These are phyloP conservation scores for Chelonoidis abingdonii DNA, from an alignment of 2,113 vertebrate species.

Conservation along the genomic window DNA sequence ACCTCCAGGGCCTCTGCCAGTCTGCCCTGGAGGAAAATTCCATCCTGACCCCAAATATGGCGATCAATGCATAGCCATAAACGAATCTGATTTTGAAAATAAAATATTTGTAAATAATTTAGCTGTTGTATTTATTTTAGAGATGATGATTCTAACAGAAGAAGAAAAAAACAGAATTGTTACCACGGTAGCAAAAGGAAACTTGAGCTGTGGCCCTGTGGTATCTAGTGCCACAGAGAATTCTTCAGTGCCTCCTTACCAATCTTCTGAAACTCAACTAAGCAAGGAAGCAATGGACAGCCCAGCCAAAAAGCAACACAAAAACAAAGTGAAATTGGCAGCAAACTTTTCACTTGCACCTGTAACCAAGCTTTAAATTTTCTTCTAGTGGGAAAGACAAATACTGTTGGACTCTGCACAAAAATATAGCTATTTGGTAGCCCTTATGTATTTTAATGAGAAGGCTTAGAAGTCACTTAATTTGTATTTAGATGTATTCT, in stretches of 20 bases:
- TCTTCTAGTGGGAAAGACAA: slow-evolving; percentile 57
- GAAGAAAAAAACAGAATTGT: slow-evolving; percentile 64
- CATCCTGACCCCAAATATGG: no score
- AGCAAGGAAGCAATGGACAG: slow-evolving; percentile 82
- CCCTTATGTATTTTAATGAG: slow-evolving; percentile 67
- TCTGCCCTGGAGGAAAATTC: no score
- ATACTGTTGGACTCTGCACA: slow-evolving; percentile 71
- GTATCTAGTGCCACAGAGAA: slow-evolving; percentile 8
- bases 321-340: slow-evolving; percentile 92
- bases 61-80: background rate
- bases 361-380: slow-evolving; percentile 84
- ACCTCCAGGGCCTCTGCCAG: no score
- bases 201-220: slow-evolving; percentile 3
- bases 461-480: slow-evolving; percentile 29
- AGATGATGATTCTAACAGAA: slow-evolving; percentile 75
- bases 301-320: slow-evolving; percentile 88
- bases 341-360: slow-evolving; percentile 95
- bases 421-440: slow-evolving; percentile 64
- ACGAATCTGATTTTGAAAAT: background rate
- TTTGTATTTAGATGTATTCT: slow-evolving; percentile 59
- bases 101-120: background rate
- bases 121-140: slow-evolving; percentile 64
- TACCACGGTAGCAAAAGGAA: slow-evolving; percentile 36
- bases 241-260: slow-evolving; percentile 38
- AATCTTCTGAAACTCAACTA: slow-evolving; percentile 51